Conservation (phyloP, 2,888 invertebrate species). For the Sisyra nigra region DNA sequence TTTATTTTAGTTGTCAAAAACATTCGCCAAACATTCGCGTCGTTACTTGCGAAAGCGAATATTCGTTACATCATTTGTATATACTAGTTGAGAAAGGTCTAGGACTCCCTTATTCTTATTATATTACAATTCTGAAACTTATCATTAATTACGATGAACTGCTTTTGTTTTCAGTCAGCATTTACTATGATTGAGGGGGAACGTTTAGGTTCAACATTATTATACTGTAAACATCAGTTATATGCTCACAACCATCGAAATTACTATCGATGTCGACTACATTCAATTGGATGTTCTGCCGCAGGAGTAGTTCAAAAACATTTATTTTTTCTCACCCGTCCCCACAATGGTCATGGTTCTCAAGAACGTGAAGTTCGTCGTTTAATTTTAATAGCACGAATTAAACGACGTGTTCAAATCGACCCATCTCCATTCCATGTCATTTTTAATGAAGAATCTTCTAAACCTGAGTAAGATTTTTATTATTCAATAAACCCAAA, state of each 20-base stretch:
- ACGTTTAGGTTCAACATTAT: conserved; percentile 5
- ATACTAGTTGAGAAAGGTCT: no score
- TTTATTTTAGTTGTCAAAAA: no score
- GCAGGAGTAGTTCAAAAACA: conserved; percentile 5
- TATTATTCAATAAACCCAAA: not conserved
- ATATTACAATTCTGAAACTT: no score
- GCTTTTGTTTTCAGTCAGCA: not conserved
- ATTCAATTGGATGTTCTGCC: conserved; percentile 5
- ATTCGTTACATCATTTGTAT: no score
- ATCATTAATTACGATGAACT: no score
- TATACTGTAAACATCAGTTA: conserved; percentile 6
- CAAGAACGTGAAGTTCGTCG: conserved; percentile 7
- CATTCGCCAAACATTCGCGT: no score
- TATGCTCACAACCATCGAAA: conserved; percentile 6
- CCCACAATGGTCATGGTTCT: conserved; percentile 7
- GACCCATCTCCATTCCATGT: conserved; percentile 5
- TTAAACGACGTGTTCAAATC: conserved; percentile 6
- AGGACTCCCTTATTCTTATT: no score
- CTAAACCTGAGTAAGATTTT: conserved; percentile 7
- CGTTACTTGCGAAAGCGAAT: no score
- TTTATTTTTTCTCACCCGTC: conserved; percentile 1
- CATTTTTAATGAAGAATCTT: conserved; percentile 8
- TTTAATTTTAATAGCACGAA: conserved; percentile 4
- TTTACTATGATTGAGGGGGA: conserved; percentile 7
- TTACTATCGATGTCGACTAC: conserved; percentile 8